A percentile compares a stretch with the other conserved stretches of the same genome.
Conservation (phyloP, 1,140 invertebrate species). For the Holotrichia oblita region DNA sequence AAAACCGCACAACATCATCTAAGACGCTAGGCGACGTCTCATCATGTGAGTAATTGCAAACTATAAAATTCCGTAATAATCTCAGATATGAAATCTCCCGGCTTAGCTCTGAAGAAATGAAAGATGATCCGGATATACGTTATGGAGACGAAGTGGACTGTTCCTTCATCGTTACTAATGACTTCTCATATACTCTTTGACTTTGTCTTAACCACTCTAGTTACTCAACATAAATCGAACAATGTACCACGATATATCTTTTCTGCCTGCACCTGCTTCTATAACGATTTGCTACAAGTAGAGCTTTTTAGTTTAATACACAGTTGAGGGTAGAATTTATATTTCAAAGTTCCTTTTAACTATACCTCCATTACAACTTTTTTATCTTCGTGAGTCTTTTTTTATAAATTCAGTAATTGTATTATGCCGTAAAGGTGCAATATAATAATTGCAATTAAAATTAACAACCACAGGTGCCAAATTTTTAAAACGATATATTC, state of each 20-base stretch:
- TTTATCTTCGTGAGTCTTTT: too few species aligned
- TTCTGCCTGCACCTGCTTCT: not conserved
- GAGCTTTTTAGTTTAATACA: too few species aligned
- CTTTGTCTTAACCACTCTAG: not conserved
- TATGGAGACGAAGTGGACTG: constrained; percentile 22
- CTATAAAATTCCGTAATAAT: constrained; percentile 39
- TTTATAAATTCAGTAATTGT: too few species aligned
- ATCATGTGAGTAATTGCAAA: constrained; percentile 39
- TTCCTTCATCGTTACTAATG: constrained; percentile 30
- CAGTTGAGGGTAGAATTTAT: too few species aligned
- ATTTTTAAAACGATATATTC: too few species aligned
- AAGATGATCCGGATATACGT: constrained; percentile 38
- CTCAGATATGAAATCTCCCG: constrained; percentile 37
- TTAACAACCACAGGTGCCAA: too few species aligned
- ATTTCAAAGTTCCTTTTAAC: too few species aligned
- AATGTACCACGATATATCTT: not conserved
- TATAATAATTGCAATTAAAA: too few species aligned
- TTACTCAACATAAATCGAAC: not conserved
- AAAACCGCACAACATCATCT: not conserved
- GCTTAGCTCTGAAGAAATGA: constrained; percentile 24
- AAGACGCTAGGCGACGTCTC: not conserved
- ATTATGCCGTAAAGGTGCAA: too few species aligned
- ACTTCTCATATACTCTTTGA: constrained; percentile 3
- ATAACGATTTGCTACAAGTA: too few species aligned
- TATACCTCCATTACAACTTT: too few species aligned